Evolutionary conservation across 2,797 vertebrate genomes (phyloP).

Genomic region (Cirrhinus molitorella): DNA sequence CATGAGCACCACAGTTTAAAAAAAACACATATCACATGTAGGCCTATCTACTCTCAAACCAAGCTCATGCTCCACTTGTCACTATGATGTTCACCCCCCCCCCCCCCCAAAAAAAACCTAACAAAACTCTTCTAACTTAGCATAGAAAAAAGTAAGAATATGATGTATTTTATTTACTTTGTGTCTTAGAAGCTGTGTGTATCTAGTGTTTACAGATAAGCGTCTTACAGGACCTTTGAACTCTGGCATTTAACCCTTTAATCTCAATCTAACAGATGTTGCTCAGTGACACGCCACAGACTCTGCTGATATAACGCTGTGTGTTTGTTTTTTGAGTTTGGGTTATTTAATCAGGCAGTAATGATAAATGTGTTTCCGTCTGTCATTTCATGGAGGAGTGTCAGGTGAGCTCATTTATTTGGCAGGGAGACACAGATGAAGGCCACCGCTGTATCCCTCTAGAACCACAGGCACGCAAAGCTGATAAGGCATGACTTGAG

Average conservation of each 20-base stretch:
- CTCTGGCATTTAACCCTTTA: background rate
- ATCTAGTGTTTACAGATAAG: background rate
- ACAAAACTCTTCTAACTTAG: background rate
- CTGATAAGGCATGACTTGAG: background rate
- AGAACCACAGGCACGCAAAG: background rate
- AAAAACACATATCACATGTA: too few relatives aligned
- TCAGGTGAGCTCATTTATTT: constrained; percentile 9
- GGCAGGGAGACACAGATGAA: background rate
- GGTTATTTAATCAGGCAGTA: background rate
- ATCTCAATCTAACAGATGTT: background rate
- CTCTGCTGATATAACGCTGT: background rate
- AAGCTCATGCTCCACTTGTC: background rate
- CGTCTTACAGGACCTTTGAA: background rate
- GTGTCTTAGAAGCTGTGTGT: background rate
- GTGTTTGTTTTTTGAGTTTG: background rate
- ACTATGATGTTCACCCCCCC: background rate
- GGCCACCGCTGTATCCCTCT: background rate
- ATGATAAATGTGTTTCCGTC: constrained; percentile 6
- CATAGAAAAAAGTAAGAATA: background rate
- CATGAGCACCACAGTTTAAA: background rate
- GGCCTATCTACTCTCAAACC: too few relatives aligned
- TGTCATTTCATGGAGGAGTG: background rate
- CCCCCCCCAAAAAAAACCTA: background rate
- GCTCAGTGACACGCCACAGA: background rate
- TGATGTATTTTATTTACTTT: background rate